Percentiles rank a stretch among this genome's conserved stretches.
phyloP scores from a whole-genome alignment of 2,888 invertebrate genomes.

The Vanessa cardui region DNA sequence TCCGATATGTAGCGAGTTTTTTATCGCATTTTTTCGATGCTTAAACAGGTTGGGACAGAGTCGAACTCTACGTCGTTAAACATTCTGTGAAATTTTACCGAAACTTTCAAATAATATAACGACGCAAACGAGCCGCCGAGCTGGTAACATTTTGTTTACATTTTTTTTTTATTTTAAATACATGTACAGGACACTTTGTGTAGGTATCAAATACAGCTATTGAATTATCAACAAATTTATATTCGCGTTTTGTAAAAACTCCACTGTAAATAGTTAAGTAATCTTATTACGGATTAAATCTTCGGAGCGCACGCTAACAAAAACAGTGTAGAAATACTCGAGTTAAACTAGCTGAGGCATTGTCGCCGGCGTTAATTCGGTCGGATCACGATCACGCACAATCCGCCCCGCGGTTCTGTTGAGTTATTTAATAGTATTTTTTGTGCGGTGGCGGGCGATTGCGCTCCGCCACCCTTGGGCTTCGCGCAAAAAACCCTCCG shows the following conservation, averaged over 20 bases:
- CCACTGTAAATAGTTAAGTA: constrained; percentile 35
- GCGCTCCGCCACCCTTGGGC: constrained; percentile 79
- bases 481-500: constrained; percentile 81
- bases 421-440: constrained; percentile 81
- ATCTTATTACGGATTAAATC: constrained; percentile 46
- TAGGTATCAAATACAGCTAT: not conserved
- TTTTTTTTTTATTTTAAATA: not conserved
- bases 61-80: constrained; percentile 48
- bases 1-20: constrained; percentile 57
- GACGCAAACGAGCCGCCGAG: not conserved
- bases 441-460: constrained; percentile 78
- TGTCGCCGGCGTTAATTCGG: constrained; percentile 76
- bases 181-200: not conserved
- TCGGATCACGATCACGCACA: constrained; percentile 74
- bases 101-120: constrained; percentile 8
- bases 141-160: not conserved
- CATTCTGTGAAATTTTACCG: constrained; percentile 1
- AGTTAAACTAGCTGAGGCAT: constrained; percentile 57
- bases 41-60: constrained; percentile 66
- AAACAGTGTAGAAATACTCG: constrained; percentile 51
- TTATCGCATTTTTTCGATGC: constrained; percentile 63
- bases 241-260: constrained; percentile 22
- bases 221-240: constrained; percentile 18
- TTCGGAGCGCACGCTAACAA: constrained; percentile 52
- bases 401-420: constrained; percentile 76